phyloP scores from a whole-genome alignment of 1,140 invertebrate species.

The Laupala kohalensis region DNA sequence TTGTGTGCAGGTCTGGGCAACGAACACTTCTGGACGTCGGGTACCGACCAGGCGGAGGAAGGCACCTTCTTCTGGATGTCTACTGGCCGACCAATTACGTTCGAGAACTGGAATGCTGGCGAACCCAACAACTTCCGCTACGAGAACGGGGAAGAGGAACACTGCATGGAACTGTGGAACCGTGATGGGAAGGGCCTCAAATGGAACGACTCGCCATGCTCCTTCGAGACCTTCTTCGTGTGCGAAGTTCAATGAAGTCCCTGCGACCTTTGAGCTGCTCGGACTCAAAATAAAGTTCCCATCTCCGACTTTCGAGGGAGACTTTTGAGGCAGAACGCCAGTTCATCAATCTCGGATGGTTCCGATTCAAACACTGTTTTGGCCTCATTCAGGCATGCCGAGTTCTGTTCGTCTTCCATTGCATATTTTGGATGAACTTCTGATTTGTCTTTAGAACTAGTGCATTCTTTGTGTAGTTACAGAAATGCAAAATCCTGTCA shows the following conservation, averaged over 20 bases:
- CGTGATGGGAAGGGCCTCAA: conserved; percentile 78
- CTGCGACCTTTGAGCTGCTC: not conserved
- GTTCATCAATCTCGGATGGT: no score
- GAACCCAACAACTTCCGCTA: conserved; percentile 85
- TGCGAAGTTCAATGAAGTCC: conserved; percentile 52
- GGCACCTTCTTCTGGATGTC: conserved; percentile 87
- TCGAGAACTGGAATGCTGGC: conserved; percentile 84
- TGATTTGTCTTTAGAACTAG: no score
- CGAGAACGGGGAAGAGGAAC: conserved; percentile 84
- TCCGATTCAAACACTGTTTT: no score
- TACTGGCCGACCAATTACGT: conserved; percentile 72
- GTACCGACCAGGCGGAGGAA: conserved; percentile 79
- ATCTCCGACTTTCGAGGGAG: no score
- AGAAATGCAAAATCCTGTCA: no score
- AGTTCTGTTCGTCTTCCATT: no score
- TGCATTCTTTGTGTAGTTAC: no score
- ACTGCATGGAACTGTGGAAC: conserved; percentile 83
- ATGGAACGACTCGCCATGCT: conserved; percentile 87
- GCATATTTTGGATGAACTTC: no score
- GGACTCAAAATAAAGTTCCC: no score
- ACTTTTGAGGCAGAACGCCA: no score
- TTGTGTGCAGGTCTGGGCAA: conserved; percentile 54
- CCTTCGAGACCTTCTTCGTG: conserved; percentile 82
- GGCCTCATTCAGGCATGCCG: no score
- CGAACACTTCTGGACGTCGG: conserved; percentile 87